Evolutionary conservation across 2,113 vertebrate species (phyloP), one percentile per base, ranked within the genome.

Genomic region (Cyanoderma ruficeps): DNA sequence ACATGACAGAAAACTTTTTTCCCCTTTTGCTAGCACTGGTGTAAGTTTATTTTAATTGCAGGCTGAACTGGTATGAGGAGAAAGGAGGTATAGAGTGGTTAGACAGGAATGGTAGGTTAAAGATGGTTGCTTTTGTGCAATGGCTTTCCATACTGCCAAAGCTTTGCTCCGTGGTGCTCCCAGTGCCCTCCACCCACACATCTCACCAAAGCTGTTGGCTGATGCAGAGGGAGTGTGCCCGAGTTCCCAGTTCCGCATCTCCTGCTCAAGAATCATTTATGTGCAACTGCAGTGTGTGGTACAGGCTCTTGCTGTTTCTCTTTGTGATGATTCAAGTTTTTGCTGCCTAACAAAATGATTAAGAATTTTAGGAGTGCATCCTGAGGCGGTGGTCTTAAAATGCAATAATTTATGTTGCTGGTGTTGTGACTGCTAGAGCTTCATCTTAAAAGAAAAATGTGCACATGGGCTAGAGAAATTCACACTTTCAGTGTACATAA

Each of bases 171-270:
- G 0, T 42, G 68, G 31, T 37, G 56, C 16, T 74, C 50, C 25
- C 50, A 15, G 2, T 2, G 3, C 42, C 59, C 39, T 49, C 47
- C 21, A 30, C 17, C 23, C 21, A 6, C 6, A 6, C 0, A 1
- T 49, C 24, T 90, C 2, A 0, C 60, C 47, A 33, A 6, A 79
- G 63, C 25, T 4, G 7, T 1, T 59, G 59, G 31, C 46, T 65
- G 63, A 18, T 46, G 47, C 15, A 37, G 39, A 75, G 74, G 31
- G 37, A 70, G 19, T 13, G 11, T 35, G 61, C 35, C 19, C 2
- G 0, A 46, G 31, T 49, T 68, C 16, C 16, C 19, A 15, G 13
- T 68, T 79, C 15, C 37, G 20, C 39, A 35, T 64, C 14, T 59
- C 59, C 41, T 71, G 44, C 47, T 72, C 9, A 18, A 52, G 24